Conservation (phyloP, 2,113 vertebrate genomes). For the Clarias batrachus region DNA sequence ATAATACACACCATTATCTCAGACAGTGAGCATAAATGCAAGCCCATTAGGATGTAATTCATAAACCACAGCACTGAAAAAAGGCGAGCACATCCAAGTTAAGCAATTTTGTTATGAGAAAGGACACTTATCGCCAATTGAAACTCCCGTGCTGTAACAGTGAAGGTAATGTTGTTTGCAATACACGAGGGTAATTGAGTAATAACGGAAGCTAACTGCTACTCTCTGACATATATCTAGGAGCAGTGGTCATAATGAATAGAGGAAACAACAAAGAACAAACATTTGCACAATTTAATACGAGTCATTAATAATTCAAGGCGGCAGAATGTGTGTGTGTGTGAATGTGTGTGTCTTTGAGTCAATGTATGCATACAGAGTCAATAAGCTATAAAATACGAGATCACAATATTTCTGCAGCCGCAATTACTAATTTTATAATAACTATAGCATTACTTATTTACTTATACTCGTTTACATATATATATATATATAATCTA, state of each 20-base stretch:
- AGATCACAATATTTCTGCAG: neutral
- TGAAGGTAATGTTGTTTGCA: conserved; percentile 14
- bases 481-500: too few relatives aligned
- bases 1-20: neutral
- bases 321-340: conserved; percentile 23
- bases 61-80: neutral
- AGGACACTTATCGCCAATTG: conserved; percentile 27
- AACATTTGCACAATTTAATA: conserved; percentile 41
- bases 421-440: too few relatives aligned
- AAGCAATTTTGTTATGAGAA: conserved; percentile 22
- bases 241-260: conserved; percentile 42
- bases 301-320: conserved; percentile 43
- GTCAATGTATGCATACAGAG: neutral
- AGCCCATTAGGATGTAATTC: neutral
- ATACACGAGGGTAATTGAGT: conserved; percentile 43
- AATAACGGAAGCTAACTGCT: conserved; percentile 37
- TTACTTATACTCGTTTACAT: too few relatives aligned
- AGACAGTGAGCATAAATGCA: neutral
- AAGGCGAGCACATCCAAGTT: neutral
- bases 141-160: conserved; percentile 7
- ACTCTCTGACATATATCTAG: conserved; percentile 32
- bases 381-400: neutral
- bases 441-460: too few relatives aligned
- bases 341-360: neutral
- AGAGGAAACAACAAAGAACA: conserved; percentile 39